Conservation (phyloP, 2,888 invertebrate species). For the Macrosiphum euphorbiae region DNA sequence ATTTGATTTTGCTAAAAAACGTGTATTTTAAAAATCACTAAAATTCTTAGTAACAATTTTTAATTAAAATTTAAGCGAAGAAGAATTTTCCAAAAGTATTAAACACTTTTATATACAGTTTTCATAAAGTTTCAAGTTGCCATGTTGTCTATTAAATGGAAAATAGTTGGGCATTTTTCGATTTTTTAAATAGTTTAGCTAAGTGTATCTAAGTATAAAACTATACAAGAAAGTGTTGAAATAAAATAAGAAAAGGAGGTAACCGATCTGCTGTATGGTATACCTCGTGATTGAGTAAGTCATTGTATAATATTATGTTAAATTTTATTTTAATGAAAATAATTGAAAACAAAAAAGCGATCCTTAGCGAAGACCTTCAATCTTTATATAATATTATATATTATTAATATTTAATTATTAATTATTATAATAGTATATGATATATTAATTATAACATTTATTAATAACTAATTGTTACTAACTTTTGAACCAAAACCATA, state of each 20-base stretch:
- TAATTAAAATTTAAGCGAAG: background rate
- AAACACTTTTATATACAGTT: background rate
- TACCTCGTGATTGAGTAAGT: background rate
- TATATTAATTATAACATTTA: background rate
- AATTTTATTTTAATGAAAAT: background rate
- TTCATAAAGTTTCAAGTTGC: background rate
- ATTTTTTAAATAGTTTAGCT: background rate
- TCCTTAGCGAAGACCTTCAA: background rate
- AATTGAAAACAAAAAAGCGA: background rate
- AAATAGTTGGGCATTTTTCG: background rate
- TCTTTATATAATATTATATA: no score
- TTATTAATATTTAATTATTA: background rate
- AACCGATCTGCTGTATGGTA: background rate
- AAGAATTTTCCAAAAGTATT: background rate
- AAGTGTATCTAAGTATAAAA: background rate
- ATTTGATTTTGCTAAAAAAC: background rate
- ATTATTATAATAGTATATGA: background rate
- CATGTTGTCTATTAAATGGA: background rate
- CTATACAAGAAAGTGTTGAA: background rate
- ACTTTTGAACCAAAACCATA: background rate
- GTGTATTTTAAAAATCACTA: background rate
- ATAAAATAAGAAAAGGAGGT: background rate
- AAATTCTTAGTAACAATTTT: background rate
- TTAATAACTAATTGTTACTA: background rate
- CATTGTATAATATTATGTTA: background rate